These are phyloP conservation scores for Spheniscus mendiculus DNA, from an alignment of 2,113 vertebrate genomes.

Conservation along the genomic window DNA sequence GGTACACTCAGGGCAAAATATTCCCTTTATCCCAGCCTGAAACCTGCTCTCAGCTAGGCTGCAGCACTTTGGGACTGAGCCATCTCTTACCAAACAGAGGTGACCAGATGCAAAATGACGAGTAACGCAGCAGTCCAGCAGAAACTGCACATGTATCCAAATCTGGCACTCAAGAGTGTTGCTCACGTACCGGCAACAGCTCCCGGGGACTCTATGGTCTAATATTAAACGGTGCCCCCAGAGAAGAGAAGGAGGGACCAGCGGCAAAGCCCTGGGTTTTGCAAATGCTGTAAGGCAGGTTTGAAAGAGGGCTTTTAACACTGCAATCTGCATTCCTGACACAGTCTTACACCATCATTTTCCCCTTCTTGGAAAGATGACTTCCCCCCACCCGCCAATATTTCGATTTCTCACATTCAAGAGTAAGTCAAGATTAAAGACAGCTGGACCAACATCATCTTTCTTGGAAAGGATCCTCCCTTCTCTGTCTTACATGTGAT, in stretches of 20 bases:
- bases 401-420: not conserved
- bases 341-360: not conserved
- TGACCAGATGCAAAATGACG: fast-evolving
- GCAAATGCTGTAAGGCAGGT: not conserved
- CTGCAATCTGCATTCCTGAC: not conserved
- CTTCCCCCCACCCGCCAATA: not conserved
- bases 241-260: not conserved
- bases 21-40: not conserved
- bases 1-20: not conserved
- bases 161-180: fast-evolving
- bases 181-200: not conserved
- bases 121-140: not conserved
- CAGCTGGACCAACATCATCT: too few species aligned
- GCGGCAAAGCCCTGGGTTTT: not conserved
- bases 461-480: too few species aligned
- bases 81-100: not conserved
- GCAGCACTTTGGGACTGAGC: not conserved
- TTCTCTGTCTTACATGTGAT: too few species aligned
- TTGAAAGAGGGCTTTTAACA: not conserved
- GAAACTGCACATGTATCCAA: fast-evolving
- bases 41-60: not conserved
- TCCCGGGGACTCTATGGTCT: not conserved
- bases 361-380: not conserved
- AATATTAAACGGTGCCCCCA: not conserved
- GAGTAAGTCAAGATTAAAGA: not conserved